phyloP scores from a whole-genome alignment of 2,113 vertebrate genomes.

The Nesoenas mayeri region DNA sequence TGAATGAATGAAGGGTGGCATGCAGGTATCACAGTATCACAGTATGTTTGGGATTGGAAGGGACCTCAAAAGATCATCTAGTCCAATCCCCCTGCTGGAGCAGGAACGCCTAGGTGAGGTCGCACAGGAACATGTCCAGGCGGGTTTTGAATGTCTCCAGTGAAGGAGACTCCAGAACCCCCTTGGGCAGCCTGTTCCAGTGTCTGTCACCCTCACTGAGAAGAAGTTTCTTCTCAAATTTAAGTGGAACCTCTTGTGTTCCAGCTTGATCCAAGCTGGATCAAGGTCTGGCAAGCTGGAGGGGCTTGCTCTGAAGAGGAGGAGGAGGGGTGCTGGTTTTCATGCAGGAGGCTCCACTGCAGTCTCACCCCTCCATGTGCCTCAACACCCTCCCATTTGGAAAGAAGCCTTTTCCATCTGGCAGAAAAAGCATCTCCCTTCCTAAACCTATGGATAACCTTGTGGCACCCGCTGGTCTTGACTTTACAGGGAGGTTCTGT shows the following conservation, averaged over 20 bases:
- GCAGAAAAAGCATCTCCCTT: neutral
- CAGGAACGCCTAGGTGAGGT: too few relatives aligned
- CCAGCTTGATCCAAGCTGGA: too few relatives aligned
- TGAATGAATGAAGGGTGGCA: neutral
- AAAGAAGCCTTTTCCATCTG: neutral
- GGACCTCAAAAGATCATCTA: too few relatives aligned
- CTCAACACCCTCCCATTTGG: neutral
- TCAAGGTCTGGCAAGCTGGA: neutral
- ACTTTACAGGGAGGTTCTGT: neutral
- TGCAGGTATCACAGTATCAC: neutral
- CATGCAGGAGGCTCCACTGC: neutral
- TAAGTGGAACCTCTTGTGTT: too few relatives aligned
- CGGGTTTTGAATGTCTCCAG: too few relatives aligned
- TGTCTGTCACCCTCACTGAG: too few relatives aligned
- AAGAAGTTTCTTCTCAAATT: too few relatives aligned
- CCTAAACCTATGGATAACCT: neutral
- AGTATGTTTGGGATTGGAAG: too few relatives aligned
- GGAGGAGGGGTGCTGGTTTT: neutral
- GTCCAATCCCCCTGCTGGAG: too few relatives aligned
- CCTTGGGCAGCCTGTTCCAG: too few relatives aligned
- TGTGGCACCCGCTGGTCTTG: accelerated
- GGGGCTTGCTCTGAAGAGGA: neutral
- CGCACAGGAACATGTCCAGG: too few relatives aligned
- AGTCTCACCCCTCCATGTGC: neutral
- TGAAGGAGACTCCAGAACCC: too few relatives aligned